A percentile compares a stretch with the other conserved stretches of the same genome.
Evolutionary conservation across 2,113 vertebrate genomes (phyloP).

Genomic region (Hippocampus zosterae): DNA sequence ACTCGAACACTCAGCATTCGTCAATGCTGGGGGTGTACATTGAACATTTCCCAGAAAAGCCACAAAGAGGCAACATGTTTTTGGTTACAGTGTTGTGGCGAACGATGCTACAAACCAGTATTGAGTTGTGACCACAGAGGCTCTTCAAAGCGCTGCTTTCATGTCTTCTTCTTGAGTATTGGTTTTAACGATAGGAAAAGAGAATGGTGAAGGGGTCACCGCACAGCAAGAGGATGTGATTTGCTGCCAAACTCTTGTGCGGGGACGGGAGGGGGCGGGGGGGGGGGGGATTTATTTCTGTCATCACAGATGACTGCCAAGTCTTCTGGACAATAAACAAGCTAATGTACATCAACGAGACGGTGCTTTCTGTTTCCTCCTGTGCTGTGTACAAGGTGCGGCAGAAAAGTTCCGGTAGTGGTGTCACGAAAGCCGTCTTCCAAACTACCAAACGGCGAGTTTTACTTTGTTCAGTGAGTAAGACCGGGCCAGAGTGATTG

Average conservation of each 20-base stretch:
- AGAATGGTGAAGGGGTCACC: constrained; percentile 5
- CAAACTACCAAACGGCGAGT: background rate
- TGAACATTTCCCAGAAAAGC: constrained; percentile 36
- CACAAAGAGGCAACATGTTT: constrained; percentile 19
- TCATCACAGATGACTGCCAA: constrained; percentile 54
- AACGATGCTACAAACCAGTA: constrained; percentile 36
- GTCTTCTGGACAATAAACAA: constrained; percentile 55
- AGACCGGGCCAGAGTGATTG: no score
- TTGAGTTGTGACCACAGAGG: constrained; percentile 32
- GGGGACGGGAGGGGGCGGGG: constrained; percentile 1
- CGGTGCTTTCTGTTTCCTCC: background rate
- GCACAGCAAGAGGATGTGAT: constrained; percentile 12
- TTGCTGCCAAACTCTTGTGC: constrained; percentile 32
- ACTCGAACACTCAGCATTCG: constrained; percentile 2
- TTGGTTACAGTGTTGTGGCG: constrained; percentile 51
- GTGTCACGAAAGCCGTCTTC: background rate
- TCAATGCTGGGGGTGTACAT: constrained; percentile 19
- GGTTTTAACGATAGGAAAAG: background rate
- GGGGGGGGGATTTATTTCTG: constrained; percentile 25
- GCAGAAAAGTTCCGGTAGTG: background rate
- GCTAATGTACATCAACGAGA: constrained; percentile 23
- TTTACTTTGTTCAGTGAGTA: no score
- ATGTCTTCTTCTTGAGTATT: constrained; percentile 1
- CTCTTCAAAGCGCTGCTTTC: constrained; percentile 4
- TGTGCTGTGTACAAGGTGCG: background rate